Evolutionary conservation across 1,140 invertebrate genomes (phyloP), one percentile per base, ranked within the genome.

Genomic region (Nymphalis io): DNA sequence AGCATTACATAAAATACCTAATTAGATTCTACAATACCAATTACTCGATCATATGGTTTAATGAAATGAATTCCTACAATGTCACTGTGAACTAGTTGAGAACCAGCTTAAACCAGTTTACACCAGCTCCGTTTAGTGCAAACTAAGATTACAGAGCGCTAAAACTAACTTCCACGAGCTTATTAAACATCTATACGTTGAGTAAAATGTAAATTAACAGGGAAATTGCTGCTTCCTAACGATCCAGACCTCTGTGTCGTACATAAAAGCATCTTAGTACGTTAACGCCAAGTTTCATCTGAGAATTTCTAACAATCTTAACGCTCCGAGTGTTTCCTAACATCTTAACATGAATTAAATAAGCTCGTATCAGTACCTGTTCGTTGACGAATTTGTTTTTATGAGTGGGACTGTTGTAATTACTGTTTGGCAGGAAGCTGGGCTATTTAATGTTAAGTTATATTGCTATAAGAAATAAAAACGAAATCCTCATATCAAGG

Each of bases 121-220:
- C 57, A 57, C 57, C 57, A 39, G 53, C 21, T 48, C 42, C 57
- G 33, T 59, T 38, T 53, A 53, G 51, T 23, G 53, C 68, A 60
- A 70, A 65, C 67, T 72, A 80, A 80, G 78, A 80, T 80, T 80
- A 80, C 75, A 80, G 72, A 64, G 61, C 68, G 65, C 73, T 75
- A 64, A 70, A 71, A 67, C 53, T 61, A 69, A 55, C 60, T 76
- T 64, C 60, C 48, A 62, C 62, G 63, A 73, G 76, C 74, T 75
- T 81, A 81, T 81, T 81, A 81, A 78, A 64, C 70, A 75, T 68
- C 78, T 80, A 74, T 72, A 75, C 70, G 68, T 58, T 44, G 66
- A 68, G 68, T 73, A 74, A 78, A 81, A 81, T 81, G 79, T 63
- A 78, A 78, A 78, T 81, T 78, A 78, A 72, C 69, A 70, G 23